phyloP scores from a whole-genome alignment of 2,888 invertebrate genomes.

The Oxystoma pomonae region DNA sequence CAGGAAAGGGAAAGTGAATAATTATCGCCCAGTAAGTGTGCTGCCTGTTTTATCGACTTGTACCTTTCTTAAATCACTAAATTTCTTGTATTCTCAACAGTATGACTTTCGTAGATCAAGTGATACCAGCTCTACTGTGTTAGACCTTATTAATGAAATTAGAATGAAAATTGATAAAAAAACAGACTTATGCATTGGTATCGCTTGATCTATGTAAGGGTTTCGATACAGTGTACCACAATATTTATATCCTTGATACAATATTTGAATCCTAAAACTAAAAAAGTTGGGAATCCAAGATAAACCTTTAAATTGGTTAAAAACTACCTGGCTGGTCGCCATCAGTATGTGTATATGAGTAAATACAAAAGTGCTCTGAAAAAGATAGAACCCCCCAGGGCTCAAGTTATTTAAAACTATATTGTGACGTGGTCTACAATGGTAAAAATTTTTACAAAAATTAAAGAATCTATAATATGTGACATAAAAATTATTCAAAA shows the following conservation, averaged over 20 bases:
- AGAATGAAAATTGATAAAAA: not conserved
- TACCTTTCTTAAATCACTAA: not conserved
- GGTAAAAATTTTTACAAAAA: not conserved
- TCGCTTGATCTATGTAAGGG: not conserved
- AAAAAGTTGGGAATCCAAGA: not conserved
- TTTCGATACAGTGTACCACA: not conserved
- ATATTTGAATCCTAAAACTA: not conserved
- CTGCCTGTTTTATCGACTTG: not conserved
- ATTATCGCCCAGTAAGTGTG: not conserved
- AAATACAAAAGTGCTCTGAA: not conserved
- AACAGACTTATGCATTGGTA: not conserved
- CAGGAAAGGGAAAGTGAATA: not conserved
- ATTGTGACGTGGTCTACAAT: not conserved
- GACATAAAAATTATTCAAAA: no score
- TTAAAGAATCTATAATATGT: no score
- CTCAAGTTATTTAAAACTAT: not conserved
- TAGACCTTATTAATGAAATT: no score
- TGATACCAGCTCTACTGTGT: not conserved
- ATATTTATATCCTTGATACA: no score
- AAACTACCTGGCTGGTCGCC: not conserved
- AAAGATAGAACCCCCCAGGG: not conserved
- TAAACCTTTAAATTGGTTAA: not conserved
- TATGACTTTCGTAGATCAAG: not conserved
- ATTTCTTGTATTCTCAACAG: not conserved
- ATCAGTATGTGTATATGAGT: not conserved